Conservation (phyloP, 2,797 vertebrate species). For the Champsocephalus gunnari region DNA sequence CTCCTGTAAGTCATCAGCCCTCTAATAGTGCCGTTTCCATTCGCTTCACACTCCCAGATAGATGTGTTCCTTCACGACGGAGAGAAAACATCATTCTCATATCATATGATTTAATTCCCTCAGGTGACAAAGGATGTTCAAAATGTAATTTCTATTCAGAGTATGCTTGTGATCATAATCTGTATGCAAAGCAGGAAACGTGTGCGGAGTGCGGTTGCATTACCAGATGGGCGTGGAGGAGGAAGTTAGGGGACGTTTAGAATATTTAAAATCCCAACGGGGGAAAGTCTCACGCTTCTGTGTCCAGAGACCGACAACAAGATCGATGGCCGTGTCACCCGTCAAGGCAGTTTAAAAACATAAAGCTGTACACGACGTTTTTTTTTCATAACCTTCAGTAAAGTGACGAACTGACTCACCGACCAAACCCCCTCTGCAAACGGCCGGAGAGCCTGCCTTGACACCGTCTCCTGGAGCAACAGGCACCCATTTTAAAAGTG, state of each 20-base stretch:
- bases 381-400: conserved; percentile 39
- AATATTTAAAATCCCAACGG: conserved; percentile 13
- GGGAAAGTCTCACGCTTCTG: not conserved
- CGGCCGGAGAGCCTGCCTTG: not conserved
- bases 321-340: conserved; percentile 47
- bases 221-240: not conserved
- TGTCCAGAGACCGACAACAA: conserved; percentile 28
- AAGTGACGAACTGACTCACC: conserved; percentile 24
- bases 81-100: conserved; percentile 36
- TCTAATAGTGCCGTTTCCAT: conserved; percentile 55
- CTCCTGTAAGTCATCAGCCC: conserved; percentile 59
- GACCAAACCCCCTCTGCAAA: conserved; percentile 15
- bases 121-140: conserved; percentile 31
- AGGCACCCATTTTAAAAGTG: conserved; percentile 44
- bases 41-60: conserved; percentile 38
- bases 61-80: conserved; percentile 32
- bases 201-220: conserved; percentile 8
- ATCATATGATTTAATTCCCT: conserved; percentile 46
- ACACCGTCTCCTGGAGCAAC: conserved; percentile 33
- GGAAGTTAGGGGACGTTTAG: not conserved
- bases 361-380: conserved; percentile 26
- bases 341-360: conserved; percentile 46
- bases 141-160: conserved; percentile 25
- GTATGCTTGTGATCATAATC: conserved; percentile 21
- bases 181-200: conserved; percentile 11